Evolutionary conservation across 2,113 vertebrate genomes (phyloP).

Genomic region (Candoia aspera): DNA sequence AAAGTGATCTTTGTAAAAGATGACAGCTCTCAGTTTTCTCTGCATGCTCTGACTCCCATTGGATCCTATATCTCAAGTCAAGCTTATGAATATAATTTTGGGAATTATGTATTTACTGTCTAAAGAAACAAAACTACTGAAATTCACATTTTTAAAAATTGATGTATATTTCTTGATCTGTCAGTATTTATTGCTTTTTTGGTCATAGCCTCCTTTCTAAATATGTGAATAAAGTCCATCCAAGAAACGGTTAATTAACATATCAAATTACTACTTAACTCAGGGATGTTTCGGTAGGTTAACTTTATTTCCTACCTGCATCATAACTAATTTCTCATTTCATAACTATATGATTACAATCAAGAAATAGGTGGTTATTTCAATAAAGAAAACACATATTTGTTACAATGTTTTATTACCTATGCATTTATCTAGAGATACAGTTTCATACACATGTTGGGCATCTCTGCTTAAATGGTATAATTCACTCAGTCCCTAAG

Average conservation of each 20-base stretch:
- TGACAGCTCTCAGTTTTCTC: not conserved
- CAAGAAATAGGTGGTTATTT: not conserved
- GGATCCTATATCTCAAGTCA: not conserved
- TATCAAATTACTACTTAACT: not conserved
- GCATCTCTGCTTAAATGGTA: not conserved
- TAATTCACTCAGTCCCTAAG: not conserved
- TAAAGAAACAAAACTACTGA: not conserved
- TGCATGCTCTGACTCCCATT: not conserved
- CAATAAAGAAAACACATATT: not conserved
- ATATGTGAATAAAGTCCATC: not conserved
- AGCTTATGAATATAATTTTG: not conserved
- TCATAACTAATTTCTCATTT: not conserved
- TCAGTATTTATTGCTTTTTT: not conserved
- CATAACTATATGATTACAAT: not conserved
- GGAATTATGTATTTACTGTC: not conserved
- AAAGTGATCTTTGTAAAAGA: not conserved
- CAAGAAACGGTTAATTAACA: not conserved
- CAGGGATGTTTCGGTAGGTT: not conserved
- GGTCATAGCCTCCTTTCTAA: not conserved
- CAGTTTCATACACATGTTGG: not conserved
- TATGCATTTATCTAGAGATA: not conserved
- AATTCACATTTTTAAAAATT: not conserved
- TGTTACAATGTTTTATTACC: not conserved
- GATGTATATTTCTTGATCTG: not conserved
- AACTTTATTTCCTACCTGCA: not conserved